These are phyloP conservation scores for Tapera naevia DNA, from an alignment of 2,797 vertebrate species.

Conservation along the genomic window DNA sequence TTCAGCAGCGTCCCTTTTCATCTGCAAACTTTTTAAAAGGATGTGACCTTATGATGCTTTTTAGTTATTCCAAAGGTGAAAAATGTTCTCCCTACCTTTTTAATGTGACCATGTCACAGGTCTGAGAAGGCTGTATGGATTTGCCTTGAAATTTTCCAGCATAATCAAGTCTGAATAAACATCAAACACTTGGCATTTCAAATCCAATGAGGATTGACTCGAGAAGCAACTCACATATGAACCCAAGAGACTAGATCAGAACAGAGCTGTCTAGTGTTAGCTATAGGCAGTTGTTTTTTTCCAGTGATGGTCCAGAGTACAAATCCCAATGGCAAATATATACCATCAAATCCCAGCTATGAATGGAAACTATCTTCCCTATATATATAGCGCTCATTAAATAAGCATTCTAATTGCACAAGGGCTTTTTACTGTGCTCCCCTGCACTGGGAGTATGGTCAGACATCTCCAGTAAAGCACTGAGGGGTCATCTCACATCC, in stretches of 20 bases:
- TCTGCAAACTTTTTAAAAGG: background rate
- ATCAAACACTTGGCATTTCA: background rate
- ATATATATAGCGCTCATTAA: background rate
- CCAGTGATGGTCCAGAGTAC: background rate
- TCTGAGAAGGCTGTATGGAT: background rate
- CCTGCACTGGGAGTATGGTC: fast-evolving
- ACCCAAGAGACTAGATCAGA: background rate
- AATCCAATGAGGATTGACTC: background rate
- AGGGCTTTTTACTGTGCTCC: background rate
- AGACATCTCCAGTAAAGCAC: background rate
- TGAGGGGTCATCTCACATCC: no score
- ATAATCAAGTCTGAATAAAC: background rate
- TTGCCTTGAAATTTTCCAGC: background rate
- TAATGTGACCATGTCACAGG: background rate
- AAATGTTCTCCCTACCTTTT: background rate
- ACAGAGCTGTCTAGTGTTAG: background rate
- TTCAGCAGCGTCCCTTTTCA: background rate
- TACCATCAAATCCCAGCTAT: background rate
- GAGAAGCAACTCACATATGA: background rate
- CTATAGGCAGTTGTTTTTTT: background rate
- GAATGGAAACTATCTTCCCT: background rate
- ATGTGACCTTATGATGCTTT: background rate
- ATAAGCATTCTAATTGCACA: background rate
- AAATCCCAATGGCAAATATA: background rate
- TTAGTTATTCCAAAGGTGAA: background rate